Base-by-base conservation (phyloP, 2,113 vertebrate species). In the Trematocara variabile region DNA sequence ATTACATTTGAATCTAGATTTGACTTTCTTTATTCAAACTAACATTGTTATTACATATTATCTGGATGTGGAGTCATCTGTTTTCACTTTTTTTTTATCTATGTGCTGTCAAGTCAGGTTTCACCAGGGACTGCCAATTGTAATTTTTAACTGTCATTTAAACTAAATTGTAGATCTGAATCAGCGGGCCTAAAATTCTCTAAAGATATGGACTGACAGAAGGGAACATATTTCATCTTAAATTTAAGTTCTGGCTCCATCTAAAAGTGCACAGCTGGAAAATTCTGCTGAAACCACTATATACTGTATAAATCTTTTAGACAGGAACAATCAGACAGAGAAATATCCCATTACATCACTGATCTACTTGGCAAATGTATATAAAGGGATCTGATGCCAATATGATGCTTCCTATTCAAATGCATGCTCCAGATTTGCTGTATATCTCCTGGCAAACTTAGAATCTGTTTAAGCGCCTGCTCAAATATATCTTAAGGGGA, bases 21-120 rank as follows among this genome's bases (percentile, higher is more conserved):
- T 96, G 95, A 97, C 97, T 96, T 97, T 97, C 96, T 97, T 97
- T 97, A 97, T 98, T 97, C 97, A 97, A 97, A 96, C 98, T 98
- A 99, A 99, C 97, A 96, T 98, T 97, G 97, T 99, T 99, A 99
- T 98, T 98, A 98, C 96, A 97, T 97, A 98, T 98, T 99, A 98
- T 98, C 96, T 97, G 96, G 97, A 98, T 95, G 96, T 94, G 95
- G 96, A 98, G 96, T 98, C 97, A 98, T 98, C 97, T 97, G 96
- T 98, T 98, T 97, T 98, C 97, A 96, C 96, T 96, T 96, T 97
- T 97, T 97, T 97, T 97, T 97, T 97, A 96, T 97, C 97, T 96
- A 96, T 96, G 93, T 93, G 92, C 97, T 97, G 97, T 97, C 97
- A 97, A 96, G 97, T 95, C 96, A 96, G 97, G 97, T 97, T 97